Evolutionary conservation across 92 coral and sea anemone genomes (phyloP).

Genomic region (Scolanthus callimorphus): DNA sequence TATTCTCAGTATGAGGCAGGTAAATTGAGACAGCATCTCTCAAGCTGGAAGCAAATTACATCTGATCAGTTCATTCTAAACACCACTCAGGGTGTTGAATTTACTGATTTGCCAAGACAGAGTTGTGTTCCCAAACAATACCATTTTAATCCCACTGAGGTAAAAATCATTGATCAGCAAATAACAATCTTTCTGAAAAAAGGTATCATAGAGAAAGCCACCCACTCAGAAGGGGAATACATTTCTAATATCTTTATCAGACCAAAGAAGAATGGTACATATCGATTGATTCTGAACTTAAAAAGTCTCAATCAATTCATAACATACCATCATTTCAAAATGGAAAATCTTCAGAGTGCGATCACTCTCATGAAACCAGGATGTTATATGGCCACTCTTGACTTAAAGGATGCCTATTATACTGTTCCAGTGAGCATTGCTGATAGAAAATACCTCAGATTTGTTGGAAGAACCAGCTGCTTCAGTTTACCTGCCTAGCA

Average conservation of each 20-base stretch:
- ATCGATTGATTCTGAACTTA: conserved; percentile 8
- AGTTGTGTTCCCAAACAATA: conserved; percentile 16
- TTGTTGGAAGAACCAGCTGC: conserved; percentile 2
- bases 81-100: conserved; percentile 29
- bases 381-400: conserved; percentile 8
- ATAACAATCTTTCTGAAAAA: conserved; percentile 4
- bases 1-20: conserved; percentile 19
- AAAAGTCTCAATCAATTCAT: not conserved
- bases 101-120: conserved; percentile 17
- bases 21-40: conserved; percentile 23
- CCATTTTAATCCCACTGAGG: conserved; percentile 26
- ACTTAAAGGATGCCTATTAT: not conserved
- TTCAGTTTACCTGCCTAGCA: conserved; percentile 12
- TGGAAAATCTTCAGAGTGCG: not conserved
- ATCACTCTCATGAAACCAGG: not conserved
- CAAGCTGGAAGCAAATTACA: conserved; percentile 27
- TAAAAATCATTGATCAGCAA: conserved; percentile 15
- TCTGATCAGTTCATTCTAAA: conserved; percentile 29
- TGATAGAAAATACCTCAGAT: conserved; percentile 3
- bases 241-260: conserved; percentile 1
- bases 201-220: conserved; percentile 3
- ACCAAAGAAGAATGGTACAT: conserved; percentile 1
- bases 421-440: not conserved
- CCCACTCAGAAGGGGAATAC: not conserved
- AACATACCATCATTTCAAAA: conserved; percentile 3